These are phyloP conservation scores for Tenodera sinensis DNA, from an alignment of 2,888 invertebrate genomes.

Conservation along the genomic window DNA sequence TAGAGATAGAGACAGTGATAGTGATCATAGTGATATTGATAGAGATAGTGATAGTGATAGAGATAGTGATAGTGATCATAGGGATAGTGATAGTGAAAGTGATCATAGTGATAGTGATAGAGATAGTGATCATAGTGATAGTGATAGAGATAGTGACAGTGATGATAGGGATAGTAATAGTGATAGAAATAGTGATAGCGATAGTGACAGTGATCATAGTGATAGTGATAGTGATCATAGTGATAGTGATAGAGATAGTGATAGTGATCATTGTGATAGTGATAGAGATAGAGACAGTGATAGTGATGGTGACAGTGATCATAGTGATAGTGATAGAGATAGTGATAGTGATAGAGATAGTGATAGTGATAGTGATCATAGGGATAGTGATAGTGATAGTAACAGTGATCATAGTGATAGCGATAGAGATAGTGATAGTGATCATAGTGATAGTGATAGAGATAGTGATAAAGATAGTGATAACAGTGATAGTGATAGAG, in stretches of 20 bases:
- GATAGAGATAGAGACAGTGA: no score
- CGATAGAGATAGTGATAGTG: slow-evolving; percentile 1
- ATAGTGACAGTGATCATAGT: background rate
- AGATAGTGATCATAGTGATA: no score
- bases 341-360: background rate
- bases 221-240: background rate
- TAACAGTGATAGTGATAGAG: slow-evolving; percentile 11
- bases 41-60: no score
- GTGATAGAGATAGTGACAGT: background rate
- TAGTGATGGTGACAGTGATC: background rate
- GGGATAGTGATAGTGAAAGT: background rate
- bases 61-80: no score
- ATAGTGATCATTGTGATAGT: background rate
- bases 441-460: slow-evolving; percentile 8
- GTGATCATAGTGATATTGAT: no score
- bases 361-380: background rate
- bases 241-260: background rate
- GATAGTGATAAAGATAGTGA: slow-evolving; percentile 10
- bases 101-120: no score
- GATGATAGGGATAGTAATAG: background rate
- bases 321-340: background rate
- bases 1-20: no score
- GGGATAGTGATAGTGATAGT: background rate
- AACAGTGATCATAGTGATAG: slow-evolving; percentile 12
- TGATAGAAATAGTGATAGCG: background rate